These are phyloP conservation scores for Sisyra terminalis DNA, from an alignment of 2,888 invertebrate species.

Conservation along the genomic window DNA sequence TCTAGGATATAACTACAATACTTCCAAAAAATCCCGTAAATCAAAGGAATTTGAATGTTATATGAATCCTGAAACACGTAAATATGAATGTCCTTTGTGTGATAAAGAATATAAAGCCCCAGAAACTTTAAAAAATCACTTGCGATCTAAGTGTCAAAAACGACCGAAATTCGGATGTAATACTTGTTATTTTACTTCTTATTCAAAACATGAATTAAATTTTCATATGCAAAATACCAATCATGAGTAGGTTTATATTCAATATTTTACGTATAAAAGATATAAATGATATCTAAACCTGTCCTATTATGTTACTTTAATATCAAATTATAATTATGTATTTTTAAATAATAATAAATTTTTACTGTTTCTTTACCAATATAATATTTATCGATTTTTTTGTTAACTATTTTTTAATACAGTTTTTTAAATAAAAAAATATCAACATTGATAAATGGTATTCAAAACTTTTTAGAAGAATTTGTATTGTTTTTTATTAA, in stretches of 20 bases:
- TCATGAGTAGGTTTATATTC: constrained; percentile 3
- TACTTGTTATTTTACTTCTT: constrained; percentile 8
- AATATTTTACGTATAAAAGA: background rate
- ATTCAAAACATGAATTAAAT: constrained; percentile 10
- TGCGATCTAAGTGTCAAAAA: constrained; percentile 10
- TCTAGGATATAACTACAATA: too few species aligned
- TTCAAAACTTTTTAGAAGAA: too few species aligned
- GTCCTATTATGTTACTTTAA: too few species aligned
- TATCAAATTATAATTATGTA: too few species aligned
- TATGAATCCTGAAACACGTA: constrained; percentile 10
- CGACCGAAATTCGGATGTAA: constrained; percentile 8
- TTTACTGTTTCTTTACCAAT: too few species aligned
- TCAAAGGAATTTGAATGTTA: constrained; percentile 1
- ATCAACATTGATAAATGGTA: background rate
- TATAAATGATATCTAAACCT: background rate
- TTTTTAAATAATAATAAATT: too few species aligned
- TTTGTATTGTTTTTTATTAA: too few species aligned
- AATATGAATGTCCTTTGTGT: constrained; percentile 26
- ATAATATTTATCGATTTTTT: too few species aligned
- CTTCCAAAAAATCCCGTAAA: background rate
- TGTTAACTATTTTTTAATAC: background rate
- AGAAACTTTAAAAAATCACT: constrained; percentile 10
- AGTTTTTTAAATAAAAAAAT: background rate
- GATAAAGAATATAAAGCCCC: constrained; percentile 11
- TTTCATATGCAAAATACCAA: constrained; percentile 10